A percentile compares a stretch with the other conserved stretches of the same genome.
Evolutionary conservation across 1,140 invertebrate genomes (phyloP).

Genomic region (Mactra quadrangularis): DNA sequence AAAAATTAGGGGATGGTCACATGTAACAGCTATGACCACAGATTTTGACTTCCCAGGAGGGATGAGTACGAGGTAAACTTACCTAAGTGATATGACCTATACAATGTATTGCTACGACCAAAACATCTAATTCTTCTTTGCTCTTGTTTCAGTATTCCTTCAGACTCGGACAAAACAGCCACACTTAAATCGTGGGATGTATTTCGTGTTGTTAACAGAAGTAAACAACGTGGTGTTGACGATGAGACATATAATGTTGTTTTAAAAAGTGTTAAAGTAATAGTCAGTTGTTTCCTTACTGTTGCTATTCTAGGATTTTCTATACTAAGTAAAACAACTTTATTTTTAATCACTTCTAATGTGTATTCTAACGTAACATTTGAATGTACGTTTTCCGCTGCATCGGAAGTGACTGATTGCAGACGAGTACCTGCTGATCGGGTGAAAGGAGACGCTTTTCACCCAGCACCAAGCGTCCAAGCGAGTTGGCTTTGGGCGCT

Average conservation of each 20-base stretch:
- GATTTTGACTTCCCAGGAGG: too few species aligned
- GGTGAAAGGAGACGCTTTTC: conserved; percentile 61
- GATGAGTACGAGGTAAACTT: not conserved
- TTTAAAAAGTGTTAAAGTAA: conserved; percentile 73
- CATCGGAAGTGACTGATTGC: conserved; percentile 66
- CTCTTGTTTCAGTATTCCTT: conserved; percentile 6
- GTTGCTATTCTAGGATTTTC: conserved; percentile 69
- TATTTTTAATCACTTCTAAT: conserved; percentile 80
- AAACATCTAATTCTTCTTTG: not conserved
- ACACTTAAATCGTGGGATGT: conserved; percentile 75
- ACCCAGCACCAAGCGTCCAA: conserved; percentile 70
- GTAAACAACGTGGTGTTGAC: conserved; percentile 64
- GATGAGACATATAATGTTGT: conserved; percentile 68
- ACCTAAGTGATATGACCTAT: not conserved
- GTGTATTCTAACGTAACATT: conserved; percentile 76
- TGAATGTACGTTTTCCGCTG: conserved; percentile 65
- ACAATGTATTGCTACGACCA: not conserved
- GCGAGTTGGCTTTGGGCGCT: conserved; percentile 78
- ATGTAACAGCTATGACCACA: too few species aligned
- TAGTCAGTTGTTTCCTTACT: conserved; percentile 75
- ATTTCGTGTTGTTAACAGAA: conserved; percentile 67
- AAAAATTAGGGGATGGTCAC: too few species aligned
- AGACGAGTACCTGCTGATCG: conserved; percentile 67
- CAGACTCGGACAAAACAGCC: conserved; percentile 59
- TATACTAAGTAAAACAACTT: conserved; percentile 76